Evolutionary conservation across 2,113 vertebrate species (phyloP).

Genomic region (Sapajus apella): DNA sequence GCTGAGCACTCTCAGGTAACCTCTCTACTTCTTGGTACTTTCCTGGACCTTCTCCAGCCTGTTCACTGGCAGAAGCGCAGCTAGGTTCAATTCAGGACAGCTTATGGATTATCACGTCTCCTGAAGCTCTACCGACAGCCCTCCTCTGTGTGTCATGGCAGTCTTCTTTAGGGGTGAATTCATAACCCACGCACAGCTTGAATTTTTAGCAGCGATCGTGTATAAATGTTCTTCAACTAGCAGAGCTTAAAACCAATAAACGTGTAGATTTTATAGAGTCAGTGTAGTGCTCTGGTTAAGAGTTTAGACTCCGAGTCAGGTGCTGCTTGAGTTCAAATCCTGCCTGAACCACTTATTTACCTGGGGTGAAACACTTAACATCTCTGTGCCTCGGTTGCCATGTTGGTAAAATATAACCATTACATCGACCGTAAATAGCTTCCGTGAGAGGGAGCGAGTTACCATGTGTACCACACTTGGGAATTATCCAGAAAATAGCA

Average conservation of each 20-base stretch:
- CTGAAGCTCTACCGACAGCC: not conserved
- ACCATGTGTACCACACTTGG: not conserved
- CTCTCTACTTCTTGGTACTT: not conserved
- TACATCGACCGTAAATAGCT: not conserved
- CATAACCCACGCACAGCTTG: not conserved
- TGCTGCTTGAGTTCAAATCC: not conserved
- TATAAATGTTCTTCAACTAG: not conserved
- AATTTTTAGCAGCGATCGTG: not conserved
- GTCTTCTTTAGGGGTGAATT: not conserved
- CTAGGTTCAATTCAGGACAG: conserved; percentile 30
- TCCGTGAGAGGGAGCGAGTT: not conserved
- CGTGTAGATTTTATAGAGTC: not conserved
- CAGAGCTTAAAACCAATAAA: not conserved
- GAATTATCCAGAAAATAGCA: not conserved
- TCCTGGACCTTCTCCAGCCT: not conserved
- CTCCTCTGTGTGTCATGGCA: not conserved
- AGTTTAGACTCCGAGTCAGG: not conserved
- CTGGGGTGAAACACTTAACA: not conserved
- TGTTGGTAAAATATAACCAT: not conserved
- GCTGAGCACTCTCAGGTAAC: not conserved
- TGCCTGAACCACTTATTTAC: not conserved
- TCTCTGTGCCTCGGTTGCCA: not conserved
- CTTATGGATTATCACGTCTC: not conserved
- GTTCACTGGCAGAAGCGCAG: not conserved
- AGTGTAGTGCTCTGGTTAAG: not conserved